Evolutionary conservation across 2,797 vertebrate species (phyloP), one percentile per base, ranked within the genome.

Genomic region (Gallinago solitaria): DNA sequence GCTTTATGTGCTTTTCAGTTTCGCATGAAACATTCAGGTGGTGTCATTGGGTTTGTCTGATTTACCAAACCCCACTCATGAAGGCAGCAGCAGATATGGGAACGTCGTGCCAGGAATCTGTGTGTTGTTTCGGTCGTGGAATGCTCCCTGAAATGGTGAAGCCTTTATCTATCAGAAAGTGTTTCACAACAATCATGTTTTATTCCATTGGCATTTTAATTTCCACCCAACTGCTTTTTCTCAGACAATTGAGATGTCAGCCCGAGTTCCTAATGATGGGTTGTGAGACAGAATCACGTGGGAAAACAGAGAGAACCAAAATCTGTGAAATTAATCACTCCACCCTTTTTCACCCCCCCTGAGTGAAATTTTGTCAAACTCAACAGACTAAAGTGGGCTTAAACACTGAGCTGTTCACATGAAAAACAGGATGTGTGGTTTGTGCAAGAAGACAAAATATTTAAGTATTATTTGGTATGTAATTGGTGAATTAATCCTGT

Each of bases 31-130:
- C 77, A 45, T 67, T 35, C 37, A 53, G 33, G 20, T 69, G 24
- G 39, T 57, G 2, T 61, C 37, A 15, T 7, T 53, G n/a, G 32
- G 5, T 84, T 65, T 78, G 39, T 53, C 32, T 48, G 37, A 37
- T 27, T 68, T 64, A 15, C 56, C 43, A 86, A 33, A 21, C 12
- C 14, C 33, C 33, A 11, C 5, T 20, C 4, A 4, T 41, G 28
- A 41, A 78, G 43, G 65, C 54, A 54, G 45, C 0, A 0, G 59
- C 33, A 27, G 48, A 4, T 25, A n/a, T 0, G 0, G 54, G 76
- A 67, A 41, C 5, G 32, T 33, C 9, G 10, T 27, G 30, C 9
- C 6, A 20, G 63, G 21, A 33, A 30, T 65, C 48, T 14, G 2
- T 14, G 8, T 27, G 3, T 63, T 77, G 41, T 47, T 32, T 24